Conservation (phyloP, 2,888 invertebrate genomes). For the Caenorhabditis drosophilae region DNA sequence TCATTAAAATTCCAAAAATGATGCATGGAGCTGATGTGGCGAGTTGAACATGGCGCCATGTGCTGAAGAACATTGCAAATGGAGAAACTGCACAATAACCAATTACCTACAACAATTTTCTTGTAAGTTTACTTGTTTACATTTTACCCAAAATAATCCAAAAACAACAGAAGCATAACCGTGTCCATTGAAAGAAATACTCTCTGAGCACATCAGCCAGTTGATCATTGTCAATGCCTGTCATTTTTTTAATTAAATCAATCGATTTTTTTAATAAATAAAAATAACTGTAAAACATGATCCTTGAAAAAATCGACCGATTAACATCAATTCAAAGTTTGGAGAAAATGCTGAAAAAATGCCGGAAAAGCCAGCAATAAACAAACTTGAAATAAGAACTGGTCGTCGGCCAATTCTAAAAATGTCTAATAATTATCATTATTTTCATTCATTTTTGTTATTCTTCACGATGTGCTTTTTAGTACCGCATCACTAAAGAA, state of each 20-base stretch:
- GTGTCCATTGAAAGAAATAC: slow-evolving; percentile 38
- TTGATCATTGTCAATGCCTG: slow-evolving; percentile 47
- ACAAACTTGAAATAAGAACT: slow-evolving; percentile 33
- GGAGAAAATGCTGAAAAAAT: slow-evolving; percentile 39
- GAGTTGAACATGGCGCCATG: slow-evolving; percentile 52
- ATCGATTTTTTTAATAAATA: neutral
- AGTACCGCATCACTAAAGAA: neutral
- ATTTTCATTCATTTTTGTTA: neutral
- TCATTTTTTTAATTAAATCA: neutral
- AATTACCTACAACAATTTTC: too few species aligned
- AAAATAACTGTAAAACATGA: slow-evolving; percentile 36
- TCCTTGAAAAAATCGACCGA: slow-evolving; percentile 44
- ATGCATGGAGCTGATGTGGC: slow-evolving; percentile 44
- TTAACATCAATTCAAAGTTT: slow-evolving; percentile 32
- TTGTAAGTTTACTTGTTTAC: too few species aligned
- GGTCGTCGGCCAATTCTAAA: slow-evolving; percentile 43
- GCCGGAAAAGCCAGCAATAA: slow-evolving; percentile 40
- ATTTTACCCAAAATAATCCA: slow-evolving; percentile 46
- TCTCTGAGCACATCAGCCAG: slow-evolving; percentile 51
- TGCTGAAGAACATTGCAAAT: slow-evolving; percentile 45
- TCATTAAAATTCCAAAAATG: slow-evolving; percentile 42
- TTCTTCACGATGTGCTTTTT: neutral
- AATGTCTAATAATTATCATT: neutral
- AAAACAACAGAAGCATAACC: slow-evolving; percentile 43
- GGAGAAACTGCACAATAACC: slow-evolving; percentile 54